Conservation (phyloP, 1,140 invertebrate species). For the Caerostris extrusa region DNA sequence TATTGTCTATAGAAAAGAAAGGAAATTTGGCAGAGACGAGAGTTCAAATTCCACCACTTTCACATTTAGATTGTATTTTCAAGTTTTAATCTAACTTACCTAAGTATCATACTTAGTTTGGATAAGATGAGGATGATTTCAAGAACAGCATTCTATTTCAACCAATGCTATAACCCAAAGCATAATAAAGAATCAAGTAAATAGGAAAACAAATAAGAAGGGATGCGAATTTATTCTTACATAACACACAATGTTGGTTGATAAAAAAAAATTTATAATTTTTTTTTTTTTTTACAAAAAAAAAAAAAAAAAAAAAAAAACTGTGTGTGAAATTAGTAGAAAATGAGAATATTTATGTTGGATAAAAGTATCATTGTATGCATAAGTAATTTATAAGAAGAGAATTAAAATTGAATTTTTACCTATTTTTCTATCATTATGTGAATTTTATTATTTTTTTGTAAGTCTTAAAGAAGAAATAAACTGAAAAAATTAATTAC, state of each 20-base stretch:
- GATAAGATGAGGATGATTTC: slow-evolving; percentile 12
- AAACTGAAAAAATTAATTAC: no score
- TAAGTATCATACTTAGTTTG: slow-evolving; percentile 43
- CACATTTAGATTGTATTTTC: slow-evolving; percentile 67
- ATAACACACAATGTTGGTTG: neutral
- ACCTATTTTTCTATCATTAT: no score
- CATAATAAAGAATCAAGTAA: slow-evolving; percentile 36
- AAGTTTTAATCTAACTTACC: slow-evolving; percentile 70
- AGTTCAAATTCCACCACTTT: slow-evolving; percentile 40
- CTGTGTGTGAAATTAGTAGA: no score
- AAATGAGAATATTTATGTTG: no score
- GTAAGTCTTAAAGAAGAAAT: no score
- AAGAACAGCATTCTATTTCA: slow-evolving; percentile 46
- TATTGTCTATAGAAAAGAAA: slow-evolving; percentile 58
- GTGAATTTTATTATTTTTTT: no score
- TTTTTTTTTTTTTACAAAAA: no score
- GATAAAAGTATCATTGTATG: no score
- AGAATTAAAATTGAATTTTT: no score
- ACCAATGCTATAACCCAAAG: slow-evolving; percentile 76
- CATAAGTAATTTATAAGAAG: no score
- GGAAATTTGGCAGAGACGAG: neutral
- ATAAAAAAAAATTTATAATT: no score
- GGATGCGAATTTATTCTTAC: neutral
- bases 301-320: no score
- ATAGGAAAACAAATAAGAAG: neutral